These are phyloP conservation scores for Sminthopsis crassicaudata DNA, from an alignment of 2,113 vertebrate species.

Conservation along the genomic window DNA sequence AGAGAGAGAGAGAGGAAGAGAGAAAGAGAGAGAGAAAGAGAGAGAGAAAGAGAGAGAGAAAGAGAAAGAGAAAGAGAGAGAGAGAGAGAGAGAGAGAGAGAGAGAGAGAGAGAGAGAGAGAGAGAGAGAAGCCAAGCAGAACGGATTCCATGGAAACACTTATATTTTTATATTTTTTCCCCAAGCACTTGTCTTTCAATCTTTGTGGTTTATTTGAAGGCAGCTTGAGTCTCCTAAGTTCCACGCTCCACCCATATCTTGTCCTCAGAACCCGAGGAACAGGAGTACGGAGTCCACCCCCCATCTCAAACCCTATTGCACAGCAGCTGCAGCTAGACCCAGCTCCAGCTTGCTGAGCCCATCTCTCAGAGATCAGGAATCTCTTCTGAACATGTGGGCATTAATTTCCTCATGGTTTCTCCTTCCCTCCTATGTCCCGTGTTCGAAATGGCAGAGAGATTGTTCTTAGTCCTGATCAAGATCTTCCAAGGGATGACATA, in stretches of 20 bases:
- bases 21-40: neutral
- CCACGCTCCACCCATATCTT: neutral
- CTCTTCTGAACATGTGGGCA: neutral
- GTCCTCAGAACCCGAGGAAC: neutral
- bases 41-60: neutral
- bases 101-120: neutral
- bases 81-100: neutral
- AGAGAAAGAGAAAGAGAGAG: neutral
- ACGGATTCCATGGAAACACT: neutral
- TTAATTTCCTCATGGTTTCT: neutral
- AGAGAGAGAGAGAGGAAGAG: neutral
- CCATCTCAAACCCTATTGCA: neutral
- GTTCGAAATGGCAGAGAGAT: neutral
- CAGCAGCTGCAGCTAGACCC: neutral
- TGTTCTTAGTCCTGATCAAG: neutral
- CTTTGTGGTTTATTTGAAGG: neutral
- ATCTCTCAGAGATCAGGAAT: neutral
- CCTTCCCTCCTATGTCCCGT: neutral
- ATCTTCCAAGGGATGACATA: neutral
- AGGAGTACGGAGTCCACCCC: neutral
- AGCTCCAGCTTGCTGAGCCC: neutral
- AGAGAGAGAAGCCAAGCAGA: neutral
- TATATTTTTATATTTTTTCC: neutral
- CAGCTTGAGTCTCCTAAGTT: neutral
- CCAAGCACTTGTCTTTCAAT: constrained; percentile 5